These are phyloP conservation scores for Cephus runcator DNA, from an alignment of 2,888 invertebrate species.

Conservation along the genomic window DNA sequence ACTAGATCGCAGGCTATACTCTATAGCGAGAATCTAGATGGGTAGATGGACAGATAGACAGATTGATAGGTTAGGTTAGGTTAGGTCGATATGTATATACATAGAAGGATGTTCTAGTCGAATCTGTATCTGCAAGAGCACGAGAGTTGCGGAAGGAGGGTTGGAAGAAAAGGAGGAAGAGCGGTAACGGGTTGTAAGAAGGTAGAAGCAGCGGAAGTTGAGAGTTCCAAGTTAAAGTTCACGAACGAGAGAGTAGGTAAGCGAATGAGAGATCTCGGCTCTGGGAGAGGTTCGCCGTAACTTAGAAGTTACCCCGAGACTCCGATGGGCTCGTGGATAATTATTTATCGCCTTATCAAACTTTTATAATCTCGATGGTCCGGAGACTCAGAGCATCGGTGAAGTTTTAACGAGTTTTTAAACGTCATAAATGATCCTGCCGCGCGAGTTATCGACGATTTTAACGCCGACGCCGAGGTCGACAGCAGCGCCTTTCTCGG, in stretches of 20 bases:
- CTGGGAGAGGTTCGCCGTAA: neutral
- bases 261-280: too few relatives aligned
- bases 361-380: slow-evolving; percentile 57
- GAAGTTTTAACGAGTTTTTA: slow-evolving; percentile 63
- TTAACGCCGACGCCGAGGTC: slow-evolving; percentile 1
- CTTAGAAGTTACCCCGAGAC: slow-evolving; percentile 22
- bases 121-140: neutral
- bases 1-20: too few relatives aligned
- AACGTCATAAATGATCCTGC: slow-evolving; percentile 60
- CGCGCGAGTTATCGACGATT: slow-evolving; percentile 30
- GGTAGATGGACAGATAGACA: too few relatives aligned
- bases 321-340: slow-evolving; percentile 47
- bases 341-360: slow-evolving; percentile 63
- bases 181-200: neutral
- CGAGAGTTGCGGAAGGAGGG: slow-evolving; percentile 11
- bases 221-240: neutral
- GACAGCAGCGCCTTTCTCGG: neutral
- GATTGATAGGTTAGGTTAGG: too few relatives aligned
- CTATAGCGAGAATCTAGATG: too few relatives aligned
- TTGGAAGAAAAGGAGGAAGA: slow-evolving; percentile 23
- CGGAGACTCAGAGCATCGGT: slow-evolving; percentile 23
- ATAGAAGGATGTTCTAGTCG: too few relatives aligned
- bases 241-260: too few relatives aligned
- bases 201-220: neutral
- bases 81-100: too few relatives aligned